Conservation (phyloP, 2,113 vertebrate species). For the Dasyurus viverrinus region DNA sequence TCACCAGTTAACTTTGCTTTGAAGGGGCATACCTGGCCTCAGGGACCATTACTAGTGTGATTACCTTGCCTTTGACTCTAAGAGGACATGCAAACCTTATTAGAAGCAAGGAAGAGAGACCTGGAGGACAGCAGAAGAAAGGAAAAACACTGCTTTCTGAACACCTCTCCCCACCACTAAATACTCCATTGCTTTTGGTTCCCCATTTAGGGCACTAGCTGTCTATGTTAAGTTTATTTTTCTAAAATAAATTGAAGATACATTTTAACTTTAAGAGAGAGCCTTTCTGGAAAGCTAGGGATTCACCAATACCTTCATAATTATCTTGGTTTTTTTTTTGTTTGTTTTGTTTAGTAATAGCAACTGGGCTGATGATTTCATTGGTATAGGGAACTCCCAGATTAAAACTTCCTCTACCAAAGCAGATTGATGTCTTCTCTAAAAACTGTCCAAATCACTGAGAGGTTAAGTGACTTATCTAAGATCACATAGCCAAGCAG, state of each 20-base stretch:
- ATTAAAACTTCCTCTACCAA: background rate
- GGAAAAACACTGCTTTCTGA: background rate
- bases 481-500: background rate
- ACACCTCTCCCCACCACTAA: background rate
- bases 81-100: background rate
- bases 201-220: background rate
- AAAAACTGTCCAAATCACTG: background rate
- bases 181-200: background rate
- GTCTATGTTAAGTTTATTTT: background rate
- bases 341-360: background rate
- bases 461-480: background rate
- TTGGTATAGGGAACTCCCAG: background rate
- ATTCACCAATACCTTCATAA: background rate
- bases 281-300: background rate
- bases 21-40: background rate
- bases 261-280: background rate
- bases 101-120: background rate
- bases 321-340: background rate
- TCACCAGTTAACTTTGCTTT: background rate
- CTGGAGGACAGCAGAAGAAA: background rate
- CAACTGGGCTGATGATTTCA: background rate
- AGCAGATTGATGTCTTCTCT: background rate
- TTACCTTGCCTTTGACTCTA: background rate
- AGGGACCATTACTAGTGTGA: background rate
- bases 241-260: background rate